phyloP scores from a whole-genome alignment of 2,888 invertebrate genomes.

The Meliscaeva auricollis region DNA sequence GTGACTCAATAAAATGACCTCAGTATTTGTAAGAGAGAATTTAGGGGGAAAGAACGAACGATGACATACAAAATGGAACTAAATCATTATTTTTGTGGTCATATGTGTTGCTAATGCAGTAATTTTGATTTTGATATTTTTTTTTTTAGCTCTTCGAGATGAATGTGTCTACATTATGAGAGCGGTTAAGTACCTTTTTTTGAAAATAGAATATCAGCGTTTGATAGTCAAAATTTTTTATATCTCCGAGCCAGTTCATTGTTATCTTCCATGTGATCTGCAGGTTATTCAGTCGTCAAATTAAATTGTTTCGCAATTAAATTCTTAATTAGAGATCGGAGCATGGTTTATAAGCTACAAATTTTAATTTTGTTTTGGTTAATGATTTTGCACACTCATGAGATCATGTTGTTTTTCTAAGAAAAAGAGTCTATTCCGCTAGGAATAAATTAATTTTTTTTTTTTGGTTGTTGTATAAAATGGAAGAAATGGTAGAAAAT shows the following conservation, averaged over 20 bases:
- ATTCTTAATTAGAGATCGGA: slow-evolving; percentile 47
- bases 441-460: too few relatives aligned
- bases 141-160: slow-evolving; percentile 33
- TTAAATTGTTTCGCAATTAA: slow-evolving; percentile 44
- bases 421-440: too few relatives aligned
- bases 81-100: slow-evolving; percentile 14
- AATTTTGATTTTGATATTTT: too few relatives aligned
- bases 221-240: slow-evolving; percentile 53
- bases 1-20: neutral
- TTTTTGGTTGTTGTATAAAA: neutral
- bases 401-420: neutral
- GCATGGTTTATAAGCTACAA: slow-evolving; percentile 46
- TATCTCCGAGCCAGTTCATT: slow-evolving; percentile 61
- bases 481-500: neutral
- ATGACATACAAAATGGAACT: slow-evolving; percentile 41
- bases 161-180: slow-evolving; percentile 57
- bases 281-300: slow-evolving; percentile 44
- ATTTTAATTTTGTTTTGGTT: slow-evolving; percentile 21
- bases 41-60: slow-evolving; percentile 6
- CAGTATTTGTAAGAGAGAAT: slow-evolving; percentile 6
- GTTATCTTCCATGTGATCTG: slow-evolving; percentile 66
- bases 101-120: slow-evolving; percentile 24
- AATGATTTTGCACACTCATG: slow-evolving; percentile 32
- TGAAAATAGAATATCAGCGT: slow-evolving; percentile 70
- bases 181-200: slow-evolving; percentile 64